phyloP scores from a whole-genome alignment of 2,113 vertebrate genomes.

The Neolamprologus variostigma region DNA sequence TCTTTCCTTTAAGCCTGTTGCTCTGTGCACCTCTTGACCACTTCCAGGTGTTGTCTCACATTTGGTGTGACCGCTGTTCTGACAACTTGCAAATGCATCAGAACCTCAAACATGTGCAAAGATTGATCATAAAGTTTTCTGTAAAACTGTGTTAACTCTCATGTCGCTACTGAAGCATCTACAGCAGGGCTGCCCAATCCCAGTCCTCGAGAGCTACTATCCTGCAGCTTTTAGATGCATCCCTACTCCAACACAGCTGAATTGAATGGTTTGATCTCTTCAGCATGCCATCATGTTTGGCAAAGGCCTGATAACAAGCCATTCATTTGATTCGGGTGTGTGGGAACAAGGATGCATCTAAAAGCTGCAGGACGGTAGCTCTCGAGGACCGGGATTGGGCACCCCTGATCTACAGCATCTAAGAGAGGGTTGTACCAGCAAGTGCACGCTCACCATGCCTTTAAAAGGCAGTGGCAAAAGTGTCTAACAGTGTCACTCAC shows the following conservation, averaged over 20 bases:
- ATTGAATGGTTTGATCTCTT: neutral
- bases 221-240: neutral
- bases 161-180: neutral
- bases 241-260: neutral
- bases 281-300: neutral
- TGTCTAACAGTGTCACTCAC: neutral
- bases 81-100: neutral
- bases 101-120: neutral
- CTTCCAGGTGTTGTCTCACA: neutral
- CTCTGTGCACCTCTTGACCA: neutral
- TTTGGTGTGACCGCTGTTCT: neutral
- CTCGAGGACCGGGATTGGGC: neutral
- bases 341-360: neutral
- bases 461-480: neutral
- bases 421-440: neutral
- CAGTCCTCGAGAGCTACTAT: neutral
- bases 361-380: neutral
- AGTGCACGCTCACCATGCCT: rapidly evolving
- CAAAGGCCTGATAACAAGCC: neutral
- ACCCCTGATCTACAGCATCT: neutral
- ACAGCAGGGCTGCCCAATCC: neutral
- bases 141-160: rapidly evolving
- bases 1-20: neutral
- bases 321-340: neutral
- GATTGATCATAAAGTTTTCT: neutral